These are phyloP conservation scores for Liodrosophila aerea DNA, from an alignment of 2,888 invertebrate genomes.

Conservation along the genomic window DNA sequence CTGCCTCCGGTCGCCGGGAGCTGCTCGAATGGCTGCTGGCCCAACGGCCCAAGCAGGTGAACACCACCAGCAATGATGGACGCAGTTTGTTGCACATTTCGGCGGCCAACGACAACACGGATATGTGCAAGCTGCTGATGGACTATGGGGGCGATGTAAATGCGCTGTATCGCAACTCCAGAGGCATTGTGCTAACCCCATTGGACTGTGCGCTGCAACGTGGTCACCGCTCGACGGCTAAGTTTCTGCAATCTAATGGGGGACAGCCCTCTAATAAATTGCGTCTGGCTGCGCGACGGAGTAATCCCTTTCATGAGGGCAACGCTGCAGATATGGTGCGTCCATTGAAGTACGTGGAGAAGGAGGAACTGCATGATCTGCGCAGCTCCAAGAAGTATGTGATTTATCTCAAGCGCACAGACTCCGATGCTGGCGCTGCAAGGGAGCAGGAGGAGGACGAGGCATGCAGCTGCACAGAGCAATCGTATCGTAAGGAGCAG, in stretches of 20 bases:
- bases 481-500: conserved; percentile 78
- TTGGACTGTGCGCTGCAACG: conserved; percentile 94
- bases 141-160: conserved; percentile 94
- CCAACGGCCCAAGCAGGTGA: conserved; percentile 91
- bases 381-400: conserved; percentile 80
- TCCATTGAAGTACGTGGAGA: conserved; percentile 81
- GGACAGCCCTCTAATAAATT: conserved; percentile 91
- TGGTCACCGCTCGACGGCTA: conserved; percentile 94
- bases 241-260: conserved; percentile 94
- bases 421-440: conserved; percentile 67
- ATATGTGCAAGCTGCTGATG: conserved; percentile 93
- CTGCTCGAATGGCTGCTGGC: conserved; percentile 93
- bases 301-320: conserved; percentile 80
- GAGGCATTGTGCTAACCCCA: conserved; percentile 93
- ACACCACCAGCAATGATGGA: conserved; percentile 95
- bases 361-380: conserved; percentile 79
- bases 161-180: conserved; percentile 90
- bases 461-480: conserved; percentile 79
- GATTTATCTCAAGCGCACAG: conserved; percentile 79
- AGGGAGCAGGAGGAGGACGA: conserved; percentile 24
- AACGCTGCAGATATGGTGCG: conserved; percentile 77
- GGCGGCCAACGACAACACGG: conserved; percentile 95
- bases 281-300: conserved; percentile 77
- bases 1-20: conserved; percentile 94
- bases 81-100: conserved; percentile 96